A percentile compares a stretch with the other conserved stretches of the same genome.
Evolutionary conservation across 2,797 vertebrate genomes (phyloP).

Genomic region (Todus mexicanus): DNA sequence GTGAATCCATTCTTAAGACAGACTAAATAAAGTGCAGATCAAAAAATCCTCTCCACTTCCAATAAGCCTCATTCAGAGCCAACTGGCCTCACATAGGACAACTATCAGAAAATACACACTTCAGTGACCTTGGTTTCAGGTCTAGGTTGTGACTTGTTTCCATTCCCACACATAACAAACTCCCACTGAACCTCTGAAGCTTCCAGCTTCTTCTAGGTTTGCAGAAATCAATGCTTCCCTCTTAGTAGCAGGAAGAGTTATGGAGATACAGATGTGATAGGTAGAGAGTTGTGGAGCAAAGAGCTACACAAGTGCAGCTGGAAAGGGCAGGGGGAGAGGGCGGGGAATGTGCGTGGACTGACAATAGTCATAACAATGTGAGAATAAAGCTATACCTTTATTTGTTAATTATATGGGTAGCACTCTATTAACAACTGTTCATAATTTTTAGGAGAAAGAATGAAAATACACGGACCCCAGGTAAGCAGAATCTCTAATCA

Average conservation of each 20-base stretch:
- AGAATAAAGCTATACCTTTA: not conserved
- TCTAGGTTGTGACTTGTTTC: not conserved
- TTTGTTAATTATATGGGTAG: not conserved
- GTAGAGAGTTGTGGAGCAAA: not conserved
- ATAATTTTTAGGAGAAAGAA: slow-evolving; percentile 50
- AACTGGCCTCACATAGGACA: not conserved
- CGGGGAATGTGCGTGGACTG: not conserved
- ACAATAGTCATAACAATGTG: not conserved
- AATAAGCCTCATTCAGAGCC: not conserved
- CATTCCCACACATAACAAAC: not conserved
- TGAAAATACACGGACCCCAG: not conserved
- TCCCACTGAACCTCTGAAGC: not conserved
- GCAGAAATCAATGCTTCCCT: not conserved
- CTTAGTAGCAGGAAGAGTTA: not conserved
- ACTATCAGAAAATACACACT: not conserved
- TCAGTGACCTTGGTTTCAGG: no score
- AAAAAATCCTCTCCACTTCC: not conserved
- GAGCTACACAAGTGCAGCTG: not conserved
- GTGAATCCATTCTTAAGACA: not conserved
- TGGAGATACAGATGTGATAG: not conserved
- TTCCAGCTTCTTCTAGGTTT: not conserved
- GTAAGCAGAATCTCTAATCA: slow-evolving; percentile 43
- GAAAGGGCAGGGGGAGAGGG: not conserved
- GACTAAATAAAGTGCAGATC: not conserved
- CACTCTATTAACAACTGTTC: not conserved